These are phyloP conservation scores for Melikaiella ostensackeni DNA, from an alignment of 2,888 invertebrate species.

Conservation along the genomic window DNA sequence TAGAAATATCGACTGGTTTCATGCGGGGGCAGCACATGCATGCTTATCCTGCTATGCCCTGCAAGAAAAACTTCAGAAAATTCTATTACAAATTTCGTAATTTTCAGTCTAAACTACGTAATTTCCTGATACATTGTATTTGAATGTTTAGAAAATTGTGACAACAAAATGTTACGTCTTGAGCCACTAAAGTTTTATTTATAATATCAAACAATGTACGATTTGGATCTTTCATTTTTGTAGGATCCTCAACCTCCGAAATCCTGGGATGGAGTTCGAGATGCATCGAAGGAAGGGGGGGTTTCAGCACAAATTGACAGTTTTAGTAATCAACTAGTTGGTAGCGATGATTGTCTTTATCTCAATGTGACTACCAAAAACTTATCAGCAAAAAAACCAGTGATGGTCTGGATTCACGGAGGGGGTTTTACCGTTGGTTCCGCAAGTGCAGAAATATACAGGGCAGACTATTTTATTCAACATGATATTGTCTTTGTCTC, in stretches of 20 bases:
- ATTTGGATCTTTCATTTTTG: too few species aligned
- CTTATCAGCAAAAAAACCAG: slow-evolving; percentile 52
- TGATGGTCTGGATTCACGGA: slow-evolving; percentile 63
- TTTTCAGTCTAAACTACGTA: too few species aligned
- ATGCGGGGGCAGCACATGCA: too few species aligned
- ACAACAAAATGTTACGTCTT: too few species aligned
- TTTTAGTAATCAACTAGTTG: slow-evolving; percentile 27
- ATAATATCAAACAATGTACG: too few species aligned
- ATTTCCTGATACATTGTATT: too few species aligned
- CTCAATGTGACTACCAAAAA: slow-evolving; percentile 57
- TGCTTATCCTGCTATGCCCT: too few species aligned
- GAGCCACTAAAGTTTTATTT: too few species aligned
- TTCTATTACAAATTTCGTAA: too few species aligned
- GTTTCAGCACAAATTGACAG: slow-evolving; percentile 11
- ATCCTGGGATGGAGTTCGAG: slow-evolving; percentile 56
- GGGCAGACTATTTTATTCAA: slow-evolving; percentile 61
- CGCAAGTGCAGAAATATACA: slow-evolving; percentile 45
- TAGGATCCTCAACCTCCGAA: slow-evolving; percentile 59
- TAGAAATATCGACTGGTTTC: too few species aligned
- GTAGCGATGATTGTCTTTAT: slow-evolving; percentile 61
- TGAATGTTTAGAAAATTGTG: too few species aligned
- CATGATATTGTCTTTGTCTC: slow-evolving; percentile 58
- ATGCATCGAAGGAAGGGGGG: slow-evolving; percentile 66
- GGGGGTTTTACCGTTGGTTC: slow-evolving; percentile 57
- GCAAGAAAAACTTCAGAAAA: too few species aligned